Evolutionary conservation across 2,113 vertebrate species (phyloP), one percentile per base, ranked within the genome.

Genomic region (Trichechus manatus): DNA sequence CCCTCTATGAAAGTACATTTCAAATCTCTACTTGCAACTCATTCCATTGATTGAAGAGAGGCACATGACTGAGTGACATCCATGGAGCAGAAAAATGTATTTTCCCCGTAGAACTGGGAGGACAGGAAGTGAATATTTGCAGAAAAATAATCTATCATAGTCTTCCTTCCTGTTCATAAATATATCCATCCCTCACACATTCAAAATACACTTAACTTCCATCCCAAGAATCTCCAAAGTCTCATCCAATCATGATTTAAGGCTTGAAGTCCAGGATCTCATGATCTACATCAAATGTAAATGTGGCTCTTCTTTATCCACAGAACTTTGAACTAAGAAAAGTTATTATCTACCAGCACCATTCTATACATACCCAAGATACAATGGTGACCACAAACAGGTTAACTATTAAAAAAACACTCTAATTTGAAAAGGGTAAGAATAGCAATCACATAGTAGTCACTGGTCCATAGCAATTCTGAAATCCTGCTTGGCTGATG

Each of bases 341-440:
- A 25, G 56, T 27, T 79, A 4, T 87, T 68, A 36, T 66, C 31
- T 14, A 42, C 27, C 7, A 10, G 72, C 10, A 36, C 83, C 14
- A 44, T 6, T 91, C 23, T 6, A 15, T 3, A 47, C 10, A 29
- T 70, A 77, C 33, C 50, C 42, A 63, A 44, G 68, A 25, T 14
- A 44, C 9, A 33, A 8, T 20, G n/a, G 66, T 81, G 59, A 72
- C 31, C 66, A 59, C 64, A 89, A 75, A 50, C 3, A 79, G 70
- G 25, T 68, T 29, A 85, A 89, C 1, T 42, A 19, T 20, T 39
- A 39, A 89, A 31, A 39, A 74, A 77, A 61, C 14, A 63, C 47
- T 92, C n/a, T 47, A 75, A 89, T 59, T 70, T 95, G 47, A 74
- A 95, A 84, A 39, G n/a, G 23, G 6, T 56, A 84, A 80, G 39